Base-by-base conservation (phyloP, 2,797 vertebrate genomes). In the Neosilurus mollespiculum region DNA sequence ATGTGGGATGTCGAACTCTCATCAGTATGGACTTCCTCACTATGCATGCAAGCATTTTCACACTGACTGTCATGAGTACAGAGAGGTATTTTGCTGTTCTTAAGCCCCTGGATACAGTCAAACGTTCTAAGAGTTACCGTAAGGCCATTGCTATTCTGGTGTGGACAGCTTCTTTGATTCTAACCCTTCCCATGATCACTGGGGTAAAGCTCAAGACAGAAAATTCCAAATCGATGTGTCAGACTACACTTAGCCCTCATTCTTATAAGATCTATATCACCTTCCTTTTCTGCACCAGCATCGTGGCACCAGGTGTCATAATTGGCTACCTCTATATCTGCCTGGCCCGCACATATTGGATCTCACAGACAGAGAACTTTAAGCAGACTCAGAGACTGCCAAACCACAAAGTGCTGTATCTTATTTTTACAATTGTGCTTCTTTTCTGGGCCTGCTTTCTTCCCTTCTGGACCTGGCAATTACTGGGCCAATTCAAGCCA, bases 381-480 rank as follows among this genome's bases (percentile, higher is more conserved):
- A 96, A 96, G 87, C 95, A 96, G 89, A 97, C 96, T 82, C 97
- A 96, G 87, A 91, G 95, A 86, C 92, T 96, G 30, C 96, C 96
- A 0, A 98, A 97, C 82, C 96, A 97, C 87, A 98, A 98, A 92
- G 97, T 98, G 61, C 94, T 98, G n/a, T 97, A 97, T 88, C 91
- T 98, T 83, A 98, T 98, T 89, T 97, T 98, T 91, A 96, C 96
- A 0, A 98, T 97, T 0, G 96, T 98, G 30, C 92, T 98, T 80
- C 95, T 97, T 76, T 98, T 97, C 92, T 98, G 97, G 97, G 96
- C 96, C n/a, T 98, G 97, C 84, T 98, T 98, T 91, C 89, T 98
- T 84, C 97, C 97, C n/a, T 98, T 98, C 91, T 98, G 97, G 97
- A 95, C 97, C 89, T 98, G 97, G 97, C 97, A 98, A 85, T 94